phyloP scores from a whole-genome alignment of 2,888 invertebrate genomes.

The Sinodicranocentrus sp. region DNA sequence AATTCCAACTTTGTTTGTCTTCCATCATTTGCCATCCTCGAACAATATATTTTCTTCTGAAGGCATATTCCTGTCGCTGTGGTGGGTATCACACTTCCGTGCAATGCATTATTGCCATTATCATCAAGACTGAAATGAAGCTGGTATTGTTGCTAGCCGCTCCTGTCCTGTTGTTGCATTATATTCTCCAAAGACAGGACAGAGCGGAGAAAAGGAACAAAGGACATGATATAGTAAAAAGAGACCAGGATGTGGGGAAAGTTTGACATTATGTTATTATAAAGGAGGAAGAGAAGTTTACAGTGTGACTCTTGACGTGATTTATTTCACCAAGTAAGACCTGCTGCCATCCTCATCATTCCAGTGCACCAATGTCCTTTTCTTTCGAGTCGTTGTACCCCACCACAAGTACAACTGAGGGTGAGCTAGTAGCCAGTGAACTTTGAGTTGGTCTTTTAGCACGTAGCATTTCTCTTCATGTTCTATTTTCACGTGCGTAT shows the following conservation, averaged over 20 bases:
- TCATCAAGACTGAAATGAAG: slow-evolving; percentile 43
- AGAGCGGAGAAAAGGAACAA: slow-evolving; percentile 15
- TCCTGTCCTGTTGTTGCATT: slow-evolving; percentile 9
- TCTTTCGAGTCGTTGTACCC: neutral
- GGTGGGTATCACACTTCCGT: slow-evolving; percentile 29
- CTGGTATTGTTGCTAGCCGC: slow-evolving; percentile 16
- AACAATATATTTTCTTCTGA: neutral
- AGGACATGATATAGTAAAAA: slow-evolving; percentile 39
- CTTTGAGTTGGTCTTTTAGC: slow-evolving; percentile 23
- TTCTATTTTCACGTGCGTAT: slow-evolving; percentile 5
- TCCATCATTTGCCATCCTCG: neutral
- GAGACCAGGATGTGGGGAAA: slow-evolving; percentile 54
- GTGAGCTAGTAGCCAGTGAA: neutral
- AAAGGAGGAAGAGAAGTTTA: slow-evolving; percentile 49
- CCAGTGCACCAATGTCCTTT: neutral
- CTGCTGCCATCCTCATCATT: slow-evolving; percentile 39
- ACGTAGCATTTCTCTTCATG: slow-evolving; percentile 5
- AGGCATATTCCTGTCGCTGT: neutral
- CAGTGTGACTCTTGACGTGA: slow-evolving; percentile 55
- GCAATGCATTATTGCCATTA: slow-evolving; percentile 36
- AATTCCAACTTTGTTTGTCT: slow-evolving; percentile 35
- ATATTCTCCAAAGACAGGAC: neutral
- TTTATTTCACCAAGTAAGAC: slow-evolving; percentile 51
- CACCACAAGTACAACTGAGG: too few species aligned
- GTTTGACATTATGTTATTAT: slow-evolving; percentile 62